Conservation (phyloP, 2,113 vertebrate species). For the Tinamus guttatus region DNA sequence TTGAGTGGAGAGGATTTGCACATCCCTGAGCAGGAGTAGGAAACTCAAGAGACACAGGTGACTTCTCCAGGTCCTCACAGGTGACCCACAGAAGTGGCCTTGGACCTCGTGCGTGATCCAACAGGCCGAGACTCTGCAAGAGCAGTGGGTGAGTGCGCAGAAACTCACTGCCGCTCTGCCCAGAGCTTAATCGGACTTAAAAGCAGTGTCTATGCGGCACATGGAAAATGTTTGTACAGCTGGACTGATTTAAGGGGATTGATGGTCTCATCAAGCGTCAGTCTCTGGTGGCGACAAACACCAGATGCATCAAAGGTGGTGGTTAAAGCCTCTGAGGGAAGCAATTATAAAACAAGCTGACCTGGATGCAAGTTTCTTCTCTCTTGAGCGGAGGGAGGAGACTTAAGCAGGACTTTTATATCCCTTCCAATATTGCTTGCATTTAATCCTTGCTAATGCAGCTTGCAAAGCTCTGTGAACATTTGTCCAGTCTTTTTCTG, state of each 20-base stretch:
- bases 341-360: slow-evolving; percentile 18
- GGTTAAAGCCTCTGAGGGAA: slow-evolving; percentile 11
- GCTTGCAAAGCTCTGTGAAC: background rate
- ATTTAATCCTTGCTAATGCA: slow-evolving; percentile 49
- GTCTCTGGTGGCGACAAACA: background rate
- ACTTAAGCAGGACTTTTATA: slow-evolving; percentile 22
- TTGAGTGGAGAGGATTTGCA: background rate
- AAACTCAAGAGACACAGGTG: background rate
- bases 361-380: slow-evolving; percentile 34
- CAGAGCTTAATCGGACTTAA: background rate
- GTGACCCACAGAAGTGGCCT: background rate
- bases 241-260: slow-evolving; percentile 5
- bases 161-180: background rate
- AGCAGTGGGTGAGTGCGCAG: background rate
- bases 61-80: background rate
- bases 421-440: slow-evolving; percentile 19
- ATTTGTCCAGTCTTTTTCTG: background rate
- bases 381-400: background rate
- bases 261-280: background rate
- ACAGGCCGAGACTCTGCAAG: background rate
- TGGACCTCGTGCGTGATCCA: background rate
- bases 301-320: background rate
- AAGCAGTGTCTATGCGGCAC: background rate
- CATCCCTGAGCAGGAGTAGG: background rate
- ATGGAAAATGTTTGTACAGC: background rate